Conservation (phyloP, 1,140 invertebrate genomes). For the Drosophila cardini region DNA sequence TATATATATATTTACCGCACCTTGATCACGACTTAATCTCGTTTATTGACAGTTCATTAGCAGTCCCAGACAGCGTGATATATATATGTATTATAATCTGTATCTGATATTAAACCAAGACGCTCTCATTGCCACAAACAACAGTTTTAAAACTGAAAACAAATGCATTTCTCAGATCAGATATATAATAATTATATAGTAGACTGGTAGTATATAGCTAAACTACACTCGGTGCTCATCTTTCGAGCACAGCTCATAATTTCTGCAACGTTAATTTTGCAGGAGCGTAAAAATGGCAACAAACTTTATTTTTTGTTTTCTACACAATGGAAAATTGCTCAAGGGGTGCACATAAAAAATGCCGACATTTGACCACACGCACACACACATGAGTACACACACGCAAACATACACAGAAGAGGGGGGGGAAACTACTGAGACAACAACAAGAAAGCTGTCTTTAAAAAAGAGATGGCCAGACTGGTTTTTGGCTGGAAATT, state of each 20-base stretch:
- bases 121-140: slow-evolving; percentile 13
- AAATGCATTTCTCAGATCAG: neutral
- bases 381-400: slow-evolving; percentile 56
- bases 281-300: slow-evolving; percentile 40
- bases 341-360: slow-evolving; percentile 74
- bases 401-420: slow-evolving; percentile 18
- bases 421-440: slow-evolving; percentile 61
- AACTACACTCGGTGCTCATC: slow-evolving; percentile 1
- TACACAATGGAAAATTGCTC: slow-evolving; percentile 69
- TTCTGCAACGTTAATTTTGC: slow-evolving; percentile 75
- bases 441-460: slow-evolving; percentile 45
- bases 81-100: slow-evolving; percentile 40
- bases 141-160: neutral
- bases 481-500: slow-evolving; percentile 74
- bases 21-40: slow-evolving; percentile 72
- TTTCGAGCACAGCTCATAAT: slow-evolving; percentile 43
- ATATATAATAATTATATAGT: slow-evolving; percentile 6
- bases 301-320: slow-evolving; percentile 13
- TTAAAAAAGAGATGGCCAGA: slow-evolving; percentile 68
- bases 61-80: slow-evolving; percentile 54
- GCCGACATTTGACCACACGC: slow-evolving; percentile 76
- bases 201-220: neutral
- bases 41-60: slow-evolving; percentile 77
- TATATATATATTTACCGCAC: slow-evolving; percentile 36
- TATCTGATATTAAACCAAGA: slow-evolving; percentile 16